phyloP scores from a whole-genome alignment of 1,140 invertebrate genomes.

The Lerema accius region DNA sequence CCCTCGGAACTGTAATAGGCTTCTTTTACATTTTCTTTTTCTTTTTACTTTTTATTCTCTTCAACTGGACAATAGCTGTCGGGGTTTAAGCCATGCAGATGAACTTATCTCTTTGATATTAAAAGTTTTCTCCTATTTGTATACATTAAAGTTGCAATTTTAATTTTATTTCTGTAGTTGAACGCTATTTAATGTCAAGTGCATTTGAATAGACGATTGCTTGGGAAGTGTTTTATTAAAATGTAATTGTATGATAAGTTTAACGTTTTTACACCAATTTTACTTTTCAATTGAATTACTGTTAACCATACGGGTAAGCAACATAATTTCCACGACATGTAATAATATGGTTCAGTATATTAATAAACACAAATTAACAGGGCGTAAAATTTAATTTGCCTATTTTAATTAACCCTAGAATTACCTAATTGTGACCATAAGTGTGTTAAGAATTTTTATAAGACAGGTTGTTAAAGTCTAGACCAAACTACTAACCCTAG shows the following conservation, averaged over 20 bases:
- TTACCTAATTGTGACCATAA: too few species aligned
- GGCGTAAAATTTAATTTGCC: too few species aligned
- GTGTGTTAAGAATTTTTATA: too few species aligned
- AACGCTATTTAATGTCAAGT: constrained; percentile 29
- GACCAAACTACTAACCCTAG: too few species aligned
- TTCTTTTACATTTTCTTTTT: constrained; percentile 17
- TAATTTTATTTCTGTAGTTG: constrained; percentile 34
- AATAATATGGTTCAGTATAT: too few species aligned
- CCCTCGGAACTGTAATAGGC: constrained; percentile 18
- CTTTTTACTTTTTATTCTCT: constrained; percentile 25
- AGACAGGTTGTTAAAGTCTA: too few species aligned
- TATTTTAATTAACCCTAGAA: too few species aligned
- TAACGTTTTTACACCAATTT: constrained; percentile 7
- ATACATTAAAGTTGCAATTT: constrained; percentile 30
- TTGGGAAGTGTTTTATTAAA: neutral
- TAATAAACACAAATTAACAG: too few species aligned
- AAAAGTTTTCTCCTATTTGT: constrained; percentile 33
- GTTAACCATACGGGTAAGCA: too few species aligned
- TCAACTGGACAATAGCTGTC: constrained; percentile 26
- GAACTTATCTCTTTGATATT: constrained; percentile 34
- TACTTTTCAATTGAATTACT: neutral
- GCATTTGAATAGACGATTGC: constrained; percentile 20
- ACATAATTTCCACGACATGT: too few species aligned
- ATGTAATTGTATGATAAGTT: neutral
- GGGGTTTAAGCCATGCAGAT: constrained; percentile 30